These are phyloP conservation scores for Phyllostomus hastatus DNA, from an alignment of 2,113 vertebrate species.

Conservation along the genomic window DNA sequence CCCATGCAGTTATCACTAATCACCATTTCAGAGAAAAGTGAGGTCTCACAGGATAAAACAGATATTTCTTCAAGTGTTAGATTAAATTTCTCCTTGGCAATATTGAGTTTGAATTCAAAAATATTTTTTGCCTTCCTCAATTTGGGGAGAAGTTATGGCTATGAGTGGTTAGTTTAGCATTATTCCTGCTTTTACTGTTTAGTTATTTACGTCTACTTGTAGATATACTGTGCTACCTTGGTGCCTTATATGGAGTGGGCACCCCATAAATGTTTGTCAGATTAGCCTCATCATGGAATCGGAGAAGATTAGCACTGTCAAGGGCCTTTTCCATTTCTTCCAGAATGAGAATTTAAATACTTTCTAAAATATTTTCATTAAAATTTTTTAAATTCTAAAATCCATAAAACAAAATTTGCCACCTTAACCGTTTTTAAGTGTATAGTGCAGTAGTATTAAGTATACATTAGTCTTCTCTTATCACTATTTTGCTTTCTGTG, in stretches of 20 bases:
- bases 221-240: not conserved
- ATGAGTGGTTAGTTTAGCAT: not conserved
- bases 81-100: not conserved
- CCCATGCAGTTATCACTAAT: not conserved
- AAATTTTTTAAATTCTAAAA: not conserved
- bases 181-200: not conserved
- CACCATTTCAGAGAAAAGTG: not conserved
- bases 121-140: slow-evolving; percentile 15
- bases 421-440: not conserved
- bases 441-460: not conserved
- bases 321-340: not conserved
- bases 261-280: not conserved
- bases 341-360: not conserved
- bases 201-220: not conserved
- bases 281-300: not conserved
- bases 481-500: not conserved
- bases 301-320: not conserved
- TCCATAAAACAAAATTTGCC: not conserved
- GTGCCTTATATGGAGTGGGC: not conserved
- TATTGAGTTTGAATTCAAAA: slow-evolving; percentile 2
- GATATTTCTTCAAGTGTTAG: not conserved
- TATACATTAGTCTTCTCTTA: not conserved
- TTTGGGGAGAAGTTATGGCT: not conserved
- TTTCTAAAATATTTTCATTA: not conserved
- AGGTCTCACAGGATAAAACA: not conserved